Evolutionary conservation across 1,140 invertebrate genomes (phyloP), one percentile per base, ranked within the genome.

Genomic region (Portunus trituberculatus): DNA sequence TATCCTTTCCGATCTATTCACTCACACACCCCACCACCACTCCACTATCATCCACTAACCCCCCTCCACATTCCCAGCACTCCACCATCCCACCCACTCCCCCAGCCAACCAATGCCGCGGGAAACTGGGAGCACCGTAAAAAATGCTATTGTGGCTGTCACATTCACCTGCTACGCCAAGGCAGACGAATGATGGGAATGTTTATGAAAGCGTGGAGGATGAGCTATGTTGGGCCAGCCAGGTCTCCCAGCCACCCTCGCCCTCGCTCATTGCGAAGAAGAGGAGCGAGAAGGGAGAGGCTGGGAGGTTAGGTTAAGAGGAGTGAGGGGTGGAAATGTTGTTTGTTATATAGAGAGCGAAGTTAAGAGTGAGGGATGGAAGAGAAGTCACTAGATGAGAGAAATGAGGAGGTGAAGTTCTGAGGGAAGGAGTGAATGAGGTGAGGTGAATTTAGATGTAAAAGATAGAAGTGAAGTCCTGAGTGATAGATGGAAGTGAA

Each of bases 171-270:
- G 67, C 67, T 76, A 76, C 67, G 67, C 0, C 67, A 76, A 46
- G 39, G 46, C 14, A 89, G 4, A 89, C 32, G 46, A 10, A 39
- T 4, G 87, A 48, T 89, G 20, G 46, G 87, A 89, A 89, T 46
- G 87, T 46, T 46, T 89, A 39, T 32, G 87, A 89, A 89, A 48
- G 87, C 87, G 46, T 39, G 87, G 25, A 89, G 46, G 32, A 89
- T 76, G 67, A 88, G 45, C 45, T 39, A 88, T 88, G 45, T 32
- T 12, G 45, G 14, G 45, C 10, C 84, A 20, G 28, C 14, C 29
- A 25, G 86, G n/a, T 32, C 7, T 32, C 29, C 31, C 16, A 10
- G 14, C 31, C 31, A 14, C 86, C 29, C 67, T 76, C 67, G 6
- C 67, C 67, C n/a, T 1, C 67, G 39, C 6, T n/a, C 20, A 10